Percentiles rank a stretch among this genome's conserved stretches.
These are phyloP conservation scores for Poecile montanus DNA, from an alignment of 2,797 vertebrate genomes.

Conservation along the genomic window DNA sequence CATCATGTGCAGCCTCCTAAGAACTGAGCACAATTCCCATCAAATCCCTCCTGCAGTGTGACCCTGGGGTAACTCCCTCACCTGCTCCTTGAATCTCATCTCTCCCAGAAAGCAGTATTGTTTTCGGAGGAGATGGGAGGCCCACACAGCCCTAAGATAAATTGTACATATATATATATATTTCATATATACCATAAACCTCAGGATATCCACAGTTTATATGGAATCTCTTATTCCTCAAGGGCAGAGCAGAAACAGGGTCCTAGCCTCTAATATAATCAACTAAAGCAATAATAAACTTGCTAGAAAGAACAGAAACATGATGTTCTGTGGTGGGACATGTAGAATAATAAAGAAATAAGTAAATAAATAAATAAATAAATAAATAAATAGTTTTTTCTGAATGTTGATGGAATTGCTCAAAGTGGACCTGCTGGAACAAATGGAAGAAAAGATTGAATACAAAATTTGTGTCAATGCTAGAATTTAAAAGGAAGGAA, in stretches of 20 bases:
- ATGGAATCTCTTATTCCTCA: background rate
- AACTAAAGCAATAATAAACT: background rate
- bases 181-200: background rate
- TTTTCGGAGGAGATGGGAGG: background rate
- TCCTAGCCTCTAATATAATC: background rate
- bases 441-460: background rate
- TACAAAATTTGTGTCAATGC: background rate
- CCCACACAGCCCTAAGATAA: background rate
- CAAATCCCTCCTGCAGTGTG: background rate
- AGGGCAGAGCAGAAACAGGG: background rate
- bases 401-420: background rate
- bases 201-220: background rate
- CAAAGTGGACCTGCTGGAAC: background rate
- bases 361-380: background rate
- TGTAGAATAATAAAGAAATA: background rate
- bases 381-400: background rate
- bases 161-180: rapidly evolving
- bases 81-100: background rate
- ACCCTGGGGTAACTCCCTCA: background rate
- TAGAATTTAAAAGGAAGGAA: background rate
- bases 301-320: background rate
- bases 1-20: rapidly evolving
- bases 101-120: background rate
- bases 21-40: background rate
- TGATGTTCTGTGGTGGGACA: rapidly evolving